Evolutionary conservation across 2,888 invertebrate genomes (phyloP), one percentile per base, ranked within the genome.

Genomic region (Saturnia pavonia): DNA sequence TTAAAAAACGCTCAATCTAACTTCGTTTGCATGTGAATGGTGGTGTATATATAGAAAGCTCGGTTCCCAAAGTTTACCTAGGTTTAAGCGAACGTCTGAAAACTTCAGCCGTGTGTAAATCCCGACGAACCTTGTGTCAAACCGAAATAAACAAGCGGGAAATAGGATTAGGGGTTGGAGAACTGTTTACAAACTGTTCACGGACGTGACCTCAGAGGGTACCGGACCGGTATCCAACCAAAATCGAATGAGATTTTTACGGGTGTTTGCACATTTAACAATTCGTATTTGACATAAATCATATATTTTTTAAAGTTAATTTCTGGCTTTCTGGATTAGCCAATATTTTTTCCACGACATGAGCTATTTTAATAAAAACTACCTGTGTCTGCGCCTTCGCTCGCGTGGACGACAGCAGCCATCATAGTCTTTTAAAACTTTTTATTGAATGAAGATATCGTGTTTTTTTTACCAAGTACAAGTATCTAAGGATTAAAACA

Each of bases 131-230:
- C 81, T 78, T 81, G 82, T 85, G 87, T 88, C 86, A 86, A 86
- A 88, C 84, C 82, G 85, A 87, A 87, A 87, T 85, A 89, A 88
- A 88, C 86, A 86, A 85, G 82, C 85, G 79, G 75, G 82, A 88
- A 89, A 90, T 86, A 87, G 85, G 86, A 89, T 89, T 88, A 89
- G 82, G 78, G 82, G 79, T 79, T 78, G 82, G 81, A 83, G 83
- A 87, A 86, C 85, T 91, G 90, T 90, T 91, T 90, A 87, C 91
- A 85, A 88, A 89, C 85, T 84, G 83, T 78, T 77, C 79, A 77
- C 74, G 82, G 77, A 88, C 87, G 86, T 88, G 88, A 86, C 81
- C 78, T 45, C 70, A 42, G 65, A 70, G 72, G 70, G 73, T 54
- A 45, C 60, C 66, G 68, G 67, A 45, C 60, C 66, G 68, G 67